phyloP scores from a whole-genome alignment of 2,113 vertebrate genomes.

The Dromas ardeola region DNA sequence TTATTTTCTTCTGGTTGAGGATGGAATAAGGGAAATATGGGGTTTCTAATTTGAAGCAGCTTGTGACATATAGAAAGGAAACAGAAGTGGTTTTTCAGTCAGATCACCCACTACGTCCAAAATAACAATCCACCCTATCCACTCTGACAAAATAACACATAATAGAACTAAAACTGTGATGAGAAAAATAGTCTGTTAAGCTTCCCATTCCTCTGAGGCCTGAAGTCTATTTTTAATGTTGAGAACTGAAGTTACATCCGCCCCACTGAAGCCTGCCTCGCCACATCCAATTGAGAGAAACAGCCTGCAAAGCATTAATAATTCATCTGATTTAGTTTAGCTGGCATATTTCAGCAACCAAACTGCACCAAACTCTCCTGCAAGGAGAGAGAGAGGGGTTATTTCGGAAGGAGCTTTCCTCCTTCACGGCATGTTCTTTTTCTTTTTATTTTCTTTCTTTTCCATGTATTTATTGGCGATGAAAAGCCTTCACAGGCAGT shows the following conservation, averaged over 20 bases:
- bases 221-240: slow-evolving; percentile 56
- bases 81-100: slow-evolving; percentile 33
- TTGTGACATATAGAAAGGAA: slow-evolving; percentile 48
- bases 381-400: neutral
- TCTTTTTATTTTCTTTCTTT: neutral
- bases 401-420: neutral
- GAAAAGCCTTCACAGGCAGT: neutral
- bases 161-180: slow-evolving; percentile 56
- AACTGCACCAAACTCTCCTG: slow-evolving; percentile 26
- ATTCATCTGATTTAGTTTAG: slow-evolving; percentile 45
- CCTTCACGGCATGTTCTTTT: neutral
- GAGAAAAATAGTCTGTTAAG: slow-evolving; percentile 61
- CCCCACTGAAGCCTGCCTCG: slow-evolving; percentile 6
- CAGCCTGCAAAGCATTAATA: slow-evolving; percentile 48
- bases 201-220: slow-evolving; percentile 43
- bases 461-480: accelerated
- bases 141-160: slow-evolving; percentile 66
- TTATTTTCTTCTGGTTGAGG: neutral
- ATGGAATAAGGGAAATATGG: neutral
- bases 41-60: slow-evolving; percentile 14
- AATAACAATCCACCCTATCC: slow-evolving; percentile 68
- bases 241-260: slow-evolving; percentile 7
- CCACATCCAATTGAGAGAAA: slow-evolving; percentile 26
- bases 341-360: slow-evolving; percentile 9
- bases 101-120: slow-evolving; percentile 59